Conservation (phyloP, 1,140 invertebrate genomes). For the Samia ricini region DNA sequence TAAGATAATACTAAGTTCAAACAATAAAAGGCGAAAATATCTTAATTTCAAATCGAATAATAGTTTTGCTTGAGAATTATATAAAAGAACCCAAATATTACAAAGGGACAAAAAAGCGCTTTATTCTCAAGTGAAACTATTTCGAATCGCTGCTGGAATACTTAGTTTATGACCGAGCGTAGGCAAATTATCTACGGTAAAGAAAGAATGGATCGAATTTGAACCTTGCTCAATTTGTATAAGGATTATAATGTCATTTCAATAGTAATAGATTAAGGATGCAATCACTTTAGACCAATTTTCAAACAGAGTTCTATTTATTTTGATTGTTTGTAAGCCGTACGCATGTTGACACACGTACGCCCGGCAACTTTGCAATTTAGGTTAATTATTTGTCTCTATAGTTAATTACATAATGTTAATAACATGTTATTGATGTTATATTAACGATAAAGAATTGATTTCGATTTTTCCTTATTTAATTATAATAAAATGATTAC, state of each 20-base stretch:
- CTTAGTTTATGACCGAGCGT: neutral
- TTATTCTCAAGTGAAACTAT: neutral
- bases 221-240: neutral
- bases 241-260: neutral
- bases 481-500: conserved; percentile 21
- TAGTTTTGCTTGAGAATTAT: too few relatives aligned
- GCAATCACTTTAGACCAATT: conserved; percentile 12
- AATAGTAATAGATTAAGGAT: neutral
- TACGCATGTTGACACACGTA: conserved; percentile 8
- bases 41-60: too few relatives aligned
- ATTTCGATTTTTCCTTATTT: conserved; percentile 44
- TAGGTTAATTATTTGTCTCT: conserved; percentile 34
- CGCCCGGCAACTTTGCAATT: conserved; percentile 29
- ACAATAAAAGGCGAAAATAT: too few relatives aligned
- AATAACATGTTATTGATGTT: conserved; percentile 25
- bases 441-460: conserved; percentile 26
- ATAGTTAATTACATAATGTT: conserved; percentile 15
- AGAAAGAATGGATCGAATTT: conserved; percentile 7
- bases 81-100: too few relatives aligned
- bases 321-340: conserved; percentile 22
- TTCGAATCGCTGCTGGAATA: neutral
- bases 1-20: too few relatives aligned
- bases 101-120: neutral
- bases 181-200: neutral
- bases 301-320: conserved; percentile 14